These are phyloP conservation scores for Troides oblongomaculatus DNA, from an alignment of 2,888 invertebrate species.

Conservation along the genomic window DNA sequence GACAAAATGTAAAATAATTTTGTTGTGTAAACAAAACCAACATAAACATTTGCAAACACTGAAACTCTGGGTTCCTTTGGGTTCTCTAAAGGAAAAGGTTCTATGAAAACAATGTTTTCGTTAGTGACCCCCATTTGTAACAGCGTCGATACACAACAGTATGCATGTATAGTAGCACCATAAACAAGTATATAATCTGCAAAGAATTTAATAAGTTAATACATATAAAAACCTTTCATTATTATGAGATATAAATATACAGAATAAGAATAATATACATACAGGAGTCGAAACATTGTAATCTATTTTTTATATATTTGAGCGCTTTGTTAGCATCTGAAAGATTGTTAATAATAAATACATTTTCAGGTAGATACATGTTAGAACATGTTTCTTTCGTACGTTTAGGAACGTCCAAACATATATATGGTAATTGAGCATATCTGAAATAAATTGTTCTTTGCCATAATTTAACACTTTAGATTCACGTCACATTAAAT, in stretches of 20 bases:
- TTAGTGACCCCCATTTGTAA: constrained; percentile 79
- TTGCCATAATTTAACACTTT: too few relatives aligned
- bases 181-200: constrained; percentile 81
- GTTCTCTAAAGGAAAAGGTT: constrained; percentile 69
- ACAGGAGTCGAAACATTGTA: constrained; percentile 20
- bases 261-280: constrained; percentile 3
- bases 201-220: neutral
- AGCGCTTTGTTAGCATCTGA: constrained; percentile 75
- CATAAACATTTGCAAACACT: constrained; percentile 59
- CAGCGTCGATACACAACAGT: constrained; percentile 83
- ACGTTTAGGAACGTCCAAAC: constrained; percentile 49
- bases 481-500: too few relatives aligned
- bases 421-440: constrained; percentile 42
- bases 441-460: constrained; percentile 38
- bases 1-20: neutral
- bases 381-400: constrained; percentile 28
- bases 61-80: constrained; percentile 53
- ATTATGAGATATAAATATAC: neutral
- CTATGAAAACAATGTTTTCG: constrained; percentile 80
- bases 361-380: constrained; percentile 67
- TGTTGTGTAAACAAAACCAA: constrained; percentile 39
- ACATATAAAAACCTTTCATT: neutral
- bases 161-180: constrained; percentile 83
- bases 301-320: constrained; percentile 43
- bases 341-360: constrained; percentile 81